phyloP scores from a whole-genome alignment of 1,140 invertebrate genomes.

The Ips typographus region DNA sequence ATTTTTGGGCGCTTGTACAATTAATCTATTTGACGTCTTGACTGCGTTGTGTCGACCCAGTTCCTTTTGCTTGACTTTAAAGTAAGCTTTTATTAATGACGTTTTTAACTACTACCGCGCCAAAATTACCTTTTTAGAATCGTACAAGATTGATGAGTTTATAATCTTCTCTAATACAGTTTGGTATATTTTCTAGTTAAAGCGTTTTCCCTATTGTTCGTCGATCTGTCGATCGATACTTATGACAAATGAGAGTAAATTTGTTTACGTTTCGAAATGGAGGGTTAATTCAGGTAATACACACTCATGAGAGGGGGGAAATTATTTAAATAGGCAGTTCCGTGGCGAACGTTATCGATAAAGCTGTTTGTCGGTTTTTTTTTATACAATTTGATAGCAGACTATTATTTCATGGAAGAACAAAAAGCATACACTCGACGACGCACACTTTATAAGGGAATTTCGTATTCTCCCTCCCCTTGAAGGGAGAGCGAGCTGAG shows the following conservation, averaged over 20 bases:
- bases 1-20: too few relatives aligned
- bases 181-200: slow-evolving; percentile 19
- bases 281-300: slow-evolving; percentile 11
- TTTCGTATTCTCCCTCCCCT: slow-evolving; percentile 20
- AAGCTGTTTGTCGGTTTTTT: background rate
- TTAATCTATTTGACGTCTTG: too few relatives aligned
- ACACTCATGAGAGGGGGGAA: background rate
- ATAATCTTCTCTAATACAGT: slow-evolving; percentile 21
- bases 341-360: background rate
- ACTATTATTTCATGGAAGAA: background rate
- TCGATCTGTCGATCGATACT: slow-evolving; percentile 10
- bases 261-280: slow-evolving; percentile 5
- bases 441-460: slow-evolving; percentile 19
- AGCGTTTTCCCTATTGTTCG: slow-evolving; percentile 17
- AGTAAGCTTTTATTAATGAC: slow-evolving; percentile 16
- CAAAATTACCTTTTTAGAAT: slow-evolving; percentile 10
- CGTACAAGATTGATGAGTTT: slow-evolving; percentile 23
- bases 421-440: slow-evolving; percentile 12
- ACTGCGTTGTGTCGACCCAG: too few relatives aligned
- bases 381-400: background rate
- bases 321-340: slow-evolving; percentile 13
- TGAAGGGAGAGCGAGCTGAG: slow-evolving; percentile 10
- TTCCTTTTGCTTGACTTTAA: too few relatives aligned
- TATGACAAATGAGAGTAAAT: slow-evolving; percentile 19
- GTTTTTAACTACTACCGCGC: slow-evolving; percentile 12